Conservation (phyloP, 2,113 vertebrate species). For the Gavia stellata region DNA sequence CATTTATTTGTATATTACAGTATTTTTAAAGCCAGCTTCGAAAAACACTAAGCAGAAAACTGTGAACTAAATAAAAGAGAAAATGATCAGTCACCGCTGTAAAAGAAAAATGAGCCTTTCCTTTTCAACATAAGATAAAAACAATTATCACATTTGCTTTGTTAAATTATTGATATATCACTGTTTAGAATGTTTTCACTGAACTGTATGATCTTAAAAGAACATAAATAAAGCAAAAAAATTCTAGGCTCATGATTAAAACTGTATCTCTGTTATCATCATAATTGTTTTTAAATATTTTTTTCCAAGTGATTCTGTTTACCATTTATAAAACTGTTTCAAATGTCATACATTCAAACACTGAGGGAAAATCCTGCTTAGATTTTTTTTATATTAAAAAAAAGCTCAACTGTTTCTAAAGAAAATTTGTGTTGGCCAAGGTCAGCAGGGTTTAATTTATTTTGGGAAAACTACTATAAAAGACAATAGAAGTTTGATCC, state of each 20-base stretch:
- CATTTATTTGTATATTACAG: neutral
- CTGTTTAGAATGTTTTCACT: neutral
- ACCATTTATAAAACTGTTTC: neutral
- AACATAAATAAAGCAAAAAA: neutral
- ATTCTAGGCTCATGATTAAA: neutral
- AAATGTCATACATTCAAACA: neutral
- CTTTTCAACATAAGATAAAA: neutral
- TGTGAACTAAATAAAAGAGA: neutral
- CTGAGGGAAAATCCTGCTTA: neutral
- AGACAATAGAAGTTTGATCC: neutral
- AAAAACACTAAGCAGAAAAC: neutral
- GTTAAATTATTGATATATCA: neutral
- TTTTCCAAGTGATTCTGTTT: neutral
- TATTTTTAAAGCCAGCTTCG: constrained; percentile 19
- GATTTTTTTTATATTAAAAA: neutral
- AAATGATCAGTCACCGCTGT: neutral
- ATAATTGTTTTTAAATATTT: neutral
- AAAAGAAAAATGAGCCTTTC: neutral
- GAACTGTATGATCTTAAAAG: neutral
- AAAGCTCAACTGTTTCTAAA: neutral
- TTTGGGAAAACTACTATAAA: neutral
- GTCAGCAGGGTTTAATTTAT: neutral
- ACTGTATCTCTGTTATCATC: neutral
- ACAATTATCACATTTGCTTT: neutral
- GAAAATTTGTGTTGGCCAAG: neutral